Evolutionary conservation across 2,113 vertebrate species (phyloP).

Genomic region (Acanthisitta chloris): DNA sequence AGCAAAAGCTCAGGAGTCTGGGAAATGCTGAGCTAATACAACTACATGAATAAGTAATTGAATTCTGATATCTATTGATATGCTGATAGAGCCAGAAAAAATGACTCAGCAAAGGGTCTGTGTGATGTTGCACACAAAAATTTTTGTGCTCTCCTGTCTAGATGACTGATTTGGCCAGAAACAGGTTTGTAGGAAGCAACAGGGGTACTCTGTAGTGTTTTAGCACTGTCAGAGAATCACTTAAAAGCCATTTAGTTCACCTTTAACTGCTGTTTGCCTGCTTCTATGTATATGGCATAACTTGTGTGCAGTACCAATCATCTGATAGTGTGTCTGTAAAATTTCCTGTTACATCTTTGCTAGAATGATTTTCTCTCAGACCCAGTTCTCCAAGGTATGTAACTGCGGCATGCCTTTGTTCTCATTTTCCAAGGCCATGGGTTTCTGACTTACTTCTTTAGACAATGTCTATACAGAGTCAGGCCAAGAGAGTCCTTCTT

Average conservation of each 20-base stretch:
- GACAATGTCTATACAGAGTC: background rate
- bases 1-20: background rate
- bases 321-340: background rate
- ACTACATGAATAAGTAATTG: background rate
- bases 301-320: background rate
- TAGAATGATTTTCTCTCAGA: background rate
- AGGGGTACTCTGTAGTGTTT: background rate
- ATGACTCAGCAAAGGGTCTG: conserved; percentile 24
- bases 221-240: background rate
- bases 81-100: background rate
- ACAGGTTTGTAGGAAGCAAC: background rate
- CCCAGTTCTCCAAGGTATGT: background rate
- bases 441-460: background rate
- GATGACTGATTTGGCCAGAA: background rate
- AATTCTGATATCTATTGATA: background rate
- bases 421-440: background rate
- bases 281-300: background rate
- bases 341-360: background rate
- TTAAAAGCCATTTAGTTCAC: background rate
- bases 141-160: background rate
- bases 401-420: background rate
- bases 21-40: conserved; percentile 5
- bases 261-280: background rate
- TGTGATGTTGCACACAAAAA: background rate
- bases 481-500: background rate